Evolutionary conservation across 2,888 invertebrate genomes (phyloP).

Genomic region (Odontothrips loti): DNA sequence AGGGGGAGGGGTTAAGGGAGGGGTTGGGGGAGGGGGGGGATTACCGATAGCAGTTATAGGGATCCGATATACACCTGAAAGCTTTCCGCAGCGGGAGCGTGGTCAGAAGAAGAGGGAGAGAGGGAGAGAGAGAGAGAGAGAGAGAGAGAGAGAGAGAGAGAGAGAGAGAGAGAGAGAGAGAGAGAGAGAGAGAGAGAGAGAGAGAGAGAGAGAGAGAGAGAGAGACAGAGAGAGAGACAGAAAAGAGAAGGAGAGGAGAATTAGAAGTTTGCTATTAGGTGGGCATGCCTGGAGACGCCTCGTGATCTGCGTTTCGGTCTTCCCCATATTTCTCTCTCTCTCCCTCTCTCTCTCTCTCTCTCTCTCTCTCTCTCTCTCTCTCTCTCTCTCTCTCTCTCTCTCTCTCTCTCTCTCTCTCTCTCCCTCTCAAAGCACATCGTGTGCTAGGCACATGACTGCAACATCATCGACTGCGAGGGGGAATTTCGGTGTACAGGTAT

Average conservation of each 20-base stretch:
- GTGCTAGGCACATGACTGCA: too few species aligned
- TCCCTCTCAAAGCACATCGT: too few species aligned
- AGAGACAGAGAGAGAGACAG: conserved; percentile 4
- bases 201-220: conserved; percentile 18
- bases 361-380: too few species aligned
- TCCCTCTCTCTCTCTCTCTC: neutral
- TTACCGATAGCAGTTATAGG: too few species aligned
- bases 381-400: too few species aligned
- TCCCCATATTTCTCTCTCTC: neutral
- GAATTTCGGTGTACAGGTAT: too few species aligned
- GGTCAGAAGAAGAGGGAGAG: neutral
- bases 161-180: neutral
- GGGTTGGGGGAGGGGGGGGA: too few species aligned
- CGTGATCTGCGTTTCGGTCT: neutral
- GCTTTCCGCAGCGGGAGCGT: neutral
- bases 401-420: too few species aligned
- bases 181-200: conserved; percentile 14
- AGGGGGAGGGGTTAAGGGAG: too few species aligned
- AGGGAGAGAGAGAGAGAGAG: neutral
- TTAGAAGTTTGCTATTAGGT: neutral
- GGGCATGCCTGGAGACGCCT: neutral
- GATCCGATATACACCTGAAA: too few species aligned
- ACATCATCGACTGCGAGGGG: too few species aligned
- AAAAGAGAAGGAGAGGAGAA: neutral
- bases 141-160: neutral